Evolutionary conservation across 53 echinoderm and acorn worm species (phyloP), one percentile per base, ranked within the genome.

Genomic region (Echinarachnius parma): DNA sequence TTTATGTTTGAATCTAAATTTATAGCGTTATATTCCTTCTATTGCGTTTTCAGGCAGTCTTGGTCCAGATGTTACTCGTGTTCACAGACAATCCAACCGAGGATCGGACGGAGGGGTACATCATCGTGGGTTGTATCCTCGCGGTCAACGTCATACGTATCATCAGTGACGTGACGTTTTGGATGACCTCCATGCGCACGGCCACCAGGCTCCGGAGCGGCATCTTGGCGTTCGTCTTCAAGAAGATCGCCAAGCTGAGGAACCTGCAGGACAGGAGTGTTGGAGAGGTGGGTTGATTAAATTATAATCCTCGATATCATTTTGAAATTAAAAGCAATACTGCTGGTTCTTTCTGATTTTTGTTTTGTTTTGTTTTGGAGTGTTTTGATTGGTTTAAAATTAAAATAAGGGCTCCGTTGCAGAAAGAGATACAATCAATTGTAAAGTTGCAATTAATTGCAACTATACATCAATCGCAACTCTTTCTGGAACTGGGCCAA

Each of bases 181-280:
- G 91, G 91, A 50, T 82, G 56, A 82, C 80, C 8, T 62, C 66
- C 23, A 79, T 88, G 52, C 79, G 98, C 2, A 91, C 91, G 2
- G 91, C 87, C 8, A 85, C 85, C 1, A 34, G 96, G 28, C 77
- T 96, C 5, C 78, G 91, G 19, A 71, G 78, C 26, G 91, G 87
- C 2, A 42, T 87, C 23, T 83, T 91, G 15, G 50, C 91, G 9
- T 53, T 83, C 24, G 68, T 85, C 76, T 96, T 96, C 75, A 84
- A 96, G 71, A 96, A 91, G 62, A 77, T 96, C 2, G 81, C 86
- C 7, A 52, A 85, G 45, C 66, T 94, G 4, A 65, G 91, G 26
- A 91, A 87, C 61, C 77, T 96, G 0, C 84, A 96, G 45, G 96
- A 96, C 77, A 87, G 84, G 70, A 84, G 85, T 34, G 88, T 91